Evolutionary conservation across 2,888 invertebrate genomes (phyloP).

Genomic region (Rotaria magnacalcarata): DNA sequence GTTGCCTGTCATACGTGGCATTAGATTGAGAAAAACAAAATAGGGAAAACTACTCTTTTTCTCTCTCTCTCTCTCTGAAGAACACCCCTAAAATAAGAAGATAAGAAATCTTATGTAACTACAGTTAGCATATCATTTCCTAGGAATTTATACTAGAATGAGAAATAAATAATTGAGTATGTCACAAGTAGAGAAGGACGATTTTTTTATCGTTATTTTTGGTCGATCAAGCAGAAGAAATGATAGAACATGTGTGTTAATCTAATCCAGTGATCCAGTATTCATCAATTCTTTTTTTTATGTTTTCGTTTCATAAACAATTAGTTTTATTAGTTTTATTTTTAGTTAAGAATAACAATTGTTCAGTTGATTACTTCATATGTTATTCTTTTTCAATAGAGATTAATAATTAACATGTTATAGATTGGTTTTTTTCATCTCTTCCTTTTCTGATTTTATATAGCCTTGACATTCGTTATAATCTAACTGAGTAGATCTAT

Average conservation of each 20-base stretch:
- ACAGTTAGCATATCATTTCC: not conserved
- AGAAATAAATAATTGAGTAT: conserved; percentile 13
- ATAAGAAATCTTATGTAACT: conserved; percentile 14
- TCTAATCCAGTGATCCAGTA: too few species aligned
- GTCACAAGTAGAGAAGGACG: not conserved
- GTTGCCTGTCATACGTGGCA: not conserved
- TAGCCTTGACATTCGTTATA: too few species aligned
- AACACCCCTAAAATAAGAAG: not conserved
- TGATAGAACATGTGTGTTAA: not conserved
- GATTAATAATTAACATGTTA: too few species aligned
- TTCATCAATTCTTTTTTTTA: too few species aligned
- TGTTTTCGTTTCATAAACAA: not conserved
- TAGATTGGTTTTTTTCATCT: too few species aligned
- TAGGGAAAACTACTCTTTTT: too few species aligned
- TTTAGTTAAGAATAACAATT: not conserved
- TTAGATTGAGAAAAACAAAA: not conserved
- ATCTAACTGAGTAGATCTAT: too few species aligned
- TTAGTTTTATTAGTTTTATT: not conserved
- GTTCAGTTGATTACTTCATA: not conserved
- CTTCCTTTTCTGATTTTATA: too few species aligned
- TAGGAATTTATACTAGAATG: not conserved
- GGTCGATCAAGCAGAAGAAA: not conserved
- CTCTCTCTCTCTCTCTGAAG: not conserved
- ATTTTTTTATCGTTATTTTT: not conserved
- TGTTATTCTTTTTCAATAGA: too few species aligned